These are phyloP conservation scores for Machaerirhynchus nigripectus DNA, from an alignment of 2,113 vertebrate genomes.

Conservation along the genomic window DNA sequence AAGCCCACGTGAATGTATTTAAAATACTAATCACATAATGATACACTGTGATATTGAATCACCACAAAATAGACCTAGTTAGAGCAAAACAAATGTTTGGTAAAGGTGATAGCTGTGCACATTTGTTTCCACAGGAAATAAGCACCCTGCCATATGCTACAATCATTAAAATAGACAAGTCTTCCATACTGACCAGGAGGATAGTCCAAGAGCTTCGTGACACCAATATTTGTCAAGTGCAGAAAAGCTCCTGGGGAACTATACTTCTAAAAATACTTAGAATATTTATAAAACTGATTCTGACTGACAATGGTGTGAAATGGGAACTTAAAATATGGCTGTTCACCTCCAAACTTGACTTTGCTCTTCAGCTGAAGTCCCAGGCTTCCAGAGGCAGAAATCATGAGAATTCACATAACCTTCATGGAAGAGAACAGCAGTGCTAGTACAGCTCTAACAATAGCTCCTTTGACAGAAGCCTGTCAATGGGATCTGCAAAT, in stretches of 20 bases:
- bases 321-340: background rate
- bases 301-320: background rate
- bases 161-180: background rate
- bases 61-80: background rate
- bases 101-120: background rate
- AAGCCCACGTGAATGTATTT: background rate
- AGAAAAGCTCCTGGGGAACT: background rate
- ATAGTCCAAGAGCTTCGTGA: background rate
- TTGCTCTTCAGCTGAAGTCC: background rate
- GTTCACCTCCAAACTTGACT: background rate
- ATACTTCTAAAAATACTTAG: background rate
- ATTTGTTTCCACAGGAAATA: background rate
- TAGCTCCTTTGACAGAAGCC: background rate
- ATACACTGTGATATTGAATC: conserved; percentile 12
- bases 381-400: background rate
- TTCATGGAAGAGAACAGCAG: background rate
- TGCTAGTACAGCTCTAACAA: background rate
- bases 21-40: conserved; percentile 34
- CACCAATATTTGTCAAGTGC: background rate
- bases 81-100: background rate
- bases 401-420: background rate
- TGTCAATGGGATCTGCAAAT: background rate
- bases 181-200: background rate
- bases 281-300: background rate
- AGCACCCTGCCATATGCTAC: background rate